These are phyloP conservation scores for Lepas anatifera DNA, from an alignment of 2,888 invertebrate genomes.

Conservation along the genomic window DNA sequence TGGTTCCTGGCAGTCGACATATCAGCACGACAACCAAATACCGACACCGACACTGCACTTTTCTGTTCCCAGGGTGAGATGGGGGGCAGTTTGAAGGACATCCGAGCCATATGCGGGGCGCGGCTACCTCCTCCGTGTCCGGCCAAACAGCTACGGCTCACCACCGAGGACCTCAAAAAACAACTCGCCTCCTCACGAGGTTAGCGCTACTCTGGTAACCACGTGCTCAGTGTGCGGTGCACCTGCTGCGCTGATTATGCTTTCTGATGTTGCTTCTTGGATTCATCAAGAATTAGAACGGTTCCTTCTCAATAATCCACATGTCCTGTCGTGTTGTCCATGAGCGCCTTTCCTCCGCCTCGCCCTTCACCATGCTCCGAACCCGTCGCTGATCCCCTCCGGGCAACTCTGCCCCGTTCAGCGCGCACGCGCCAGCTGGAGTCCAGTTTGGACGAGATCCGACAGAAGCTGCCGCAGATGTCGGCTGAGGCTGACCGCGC, in stretches of 20 bases:
- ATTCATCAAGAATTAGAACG: not conserved
- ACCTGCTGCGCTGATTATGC: no score
- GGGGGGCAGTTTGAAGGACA: not conserved
- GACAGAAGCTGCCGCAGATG: conserved; percentile 1
- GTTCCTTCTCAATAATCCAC: not conserved
- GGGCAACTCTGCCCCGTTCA: no score
- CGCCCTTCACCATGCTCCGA: not conserved
- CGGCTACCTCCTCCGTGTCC: not conserved
- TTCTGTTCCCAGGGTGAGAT: no score
- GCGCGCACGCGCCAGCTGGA: not conserved
- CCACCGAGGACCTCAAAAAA: not conserved
- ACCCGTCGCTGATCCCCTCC: no score
- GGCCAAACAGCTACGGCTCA: not conserved
- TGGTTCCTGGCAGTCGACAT: no score
- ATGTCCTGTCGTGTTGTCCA: not conserved
- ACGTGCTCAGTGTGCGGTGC: no score
- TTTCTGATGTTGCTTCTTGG: no score
- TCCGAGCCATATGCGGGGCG: not conserved
- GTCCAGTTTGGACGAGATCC: not conserved
- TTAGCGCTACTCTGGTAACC: no score
- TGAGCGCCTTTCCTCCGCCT: not conserved
- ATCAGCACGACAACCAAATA: no score
- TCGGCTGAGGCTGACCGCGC: not conserved
- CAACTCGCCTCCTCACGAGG: not conserved
- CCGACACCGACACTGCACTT: no score